Percentiles rank a stretch among this genome's conserved stretches.
These are phyloP conservation scores for Lycodopsis pacificus DNA, from an alignment of 2,797 vertebrate genomes.

Conservation along the genomic window DNA sequence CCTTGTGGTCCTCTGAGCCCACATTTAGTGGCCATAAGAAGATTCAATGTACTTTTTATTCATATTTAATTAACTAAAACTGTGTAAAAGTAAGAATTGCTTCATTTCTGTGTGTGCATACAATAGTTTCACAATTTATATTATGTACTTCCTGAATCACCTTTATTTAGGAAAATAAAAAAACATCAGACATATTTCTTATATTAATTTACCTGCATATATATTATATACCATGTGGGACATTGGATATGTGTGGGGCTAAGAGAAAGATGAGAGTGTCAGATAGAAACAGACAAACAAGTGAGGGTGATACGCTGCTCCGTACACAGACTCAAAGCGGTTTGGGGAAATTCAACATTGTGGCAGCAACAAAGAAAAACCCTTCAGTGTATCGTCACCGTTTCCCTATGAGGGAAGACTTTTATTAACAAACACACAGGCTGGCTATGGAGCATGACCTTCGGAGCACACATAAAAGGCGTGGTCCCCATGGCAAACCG, in stretches of 20 bases:
- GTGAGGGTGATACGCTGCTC: conserved; percentile 49
- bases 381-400: conserved; percentile 64
- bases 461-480: conserved; percentile 59
- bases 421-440: conserved; percentile 81
- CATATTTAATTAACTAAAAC: conserved; percentile 14
- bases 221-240: conserved; percentile 66
- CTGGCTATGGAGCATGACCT: conserved; percentile 69
- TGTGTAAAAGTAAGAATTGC: not conserved
- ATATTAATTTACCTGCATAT: conserved; percentile 79
- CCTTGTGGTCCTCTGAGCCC: conserved; percentile 34
- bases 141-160: conserved; percentile 65
- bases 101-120: conserved; percentile 20
- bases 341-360: conserved; percentile 47
- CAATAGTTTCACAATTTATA: conserved; percentile 54
- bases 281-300: conserved; percentile 48
- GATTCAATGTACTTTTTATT: conserved; percentile 1
- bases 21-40: not conserved
- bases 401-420: conserved; percentile 84
- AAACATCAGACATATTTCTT: conserved; percentile 77
- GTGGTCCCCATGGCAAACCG: conserved; percentile 70
- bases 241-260: conserved; percentile 59
- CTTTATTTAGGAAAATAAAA: conserved; percentile 77
- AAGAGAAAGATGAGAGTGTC: conserved; percentile 28
- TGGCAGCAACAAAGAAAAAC: conserved; percentile 61
- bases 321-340: conserved; percentile 28